Evolutionary conservation across 2,888 invertebrate genomes (phyloP).

Genomic region (Linyphia triangularis): DNA sequence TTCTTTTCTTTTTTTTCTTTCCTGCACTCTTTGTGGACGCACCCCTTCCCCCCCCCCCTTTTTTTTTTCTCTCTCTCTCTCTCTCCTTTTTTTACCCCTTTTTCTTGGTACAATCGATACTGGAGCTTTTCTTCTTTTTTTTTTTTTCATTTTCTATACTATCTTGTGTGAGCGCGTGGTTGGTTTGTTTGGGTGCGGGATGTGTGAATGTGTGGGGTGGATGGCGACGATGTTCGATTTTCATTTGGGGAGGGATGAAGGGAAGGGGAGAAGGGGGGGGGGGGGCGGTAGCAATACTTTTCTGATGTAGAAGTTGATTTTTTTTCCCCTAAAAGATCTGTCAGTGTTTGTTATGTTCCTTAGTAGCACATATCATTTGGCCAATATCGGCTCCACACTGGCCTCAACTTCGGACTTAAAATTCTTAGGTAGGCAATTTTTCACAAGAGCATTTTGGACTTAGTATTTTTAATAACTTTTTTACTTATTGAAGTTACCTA

Average conservation of each 20-base stretch:
- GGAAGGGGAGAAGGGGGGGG: neutral
- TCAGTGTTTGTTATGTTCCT: too few species aligned
- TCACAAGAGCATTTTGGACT: too few species aligned
- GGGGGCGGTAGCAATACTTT: too few species aligned
- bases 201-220: neutral
- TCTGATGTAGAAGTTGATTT: too few species aligned
- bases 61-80: neutral
- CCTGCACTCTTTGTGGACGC: neutral
- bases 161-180: constrained; percentile 28
- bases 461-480: too few species aligned
- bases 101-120: constrained; percentile 36
- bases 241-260: neutral
- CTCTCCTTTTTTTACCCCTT: constrained; percentile 1
- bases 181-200: constrained; percentile 47
- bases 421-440: too few species aligned
- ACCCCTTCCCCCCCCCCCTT: neutral
- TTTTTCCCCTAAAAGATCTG: too few species aligned
- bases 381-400: too few species aligned
- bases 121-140: neutral
- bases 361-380: too few species aligned
- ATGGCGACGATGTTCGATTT: neutral
- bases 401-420: too few species aligned
- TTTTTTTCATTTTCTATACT: neutral
- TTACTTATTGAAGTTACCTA: too few species aligned
- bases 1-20: constrained; percentile 8